These are phyloP conservation scores for Anoplopoma fimbria DNA, from an alignment of 2,113 vertebrate species.

Conservation along the genomic window DNA sequence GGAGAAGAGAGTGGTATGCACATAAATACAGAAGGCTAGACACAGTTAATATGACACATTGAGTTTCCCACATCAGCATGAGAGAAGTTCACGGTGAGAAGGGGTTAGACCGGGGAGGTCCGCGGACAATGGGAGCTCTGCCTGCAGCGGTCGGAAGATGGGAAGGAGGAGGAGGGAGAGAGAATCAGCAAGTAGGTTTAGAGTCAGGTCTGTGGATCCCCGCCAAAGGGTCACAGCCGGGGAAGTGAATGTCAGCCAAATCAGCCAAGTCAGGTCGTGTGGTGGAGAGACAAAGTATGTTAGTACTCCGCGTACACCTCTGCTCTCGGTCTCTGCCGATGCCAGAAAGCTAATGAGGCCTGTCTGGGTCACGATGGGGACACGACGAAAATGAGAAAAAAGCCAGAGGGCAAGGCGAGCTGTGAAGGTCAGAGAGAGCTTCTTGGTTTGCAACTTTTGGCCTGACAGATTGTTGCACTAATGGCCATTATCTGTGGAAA, in stretches of 20 bases:
- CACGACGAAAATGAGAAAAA: slow-evolving; percentile 56
- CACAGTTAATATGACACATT: slow-evolving; percentile 31
- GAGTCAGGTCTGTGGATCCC: slow-evolving; percentile 37
- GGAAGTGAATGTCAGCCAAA: slow-evolving; percentile 67
- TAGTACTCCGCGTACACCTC: slow-evolving; percentile 18
- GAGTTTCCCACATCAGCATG: slow-evolving; percentile 37
- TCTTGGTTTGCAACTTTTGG: slow-evolving; percentile 33
- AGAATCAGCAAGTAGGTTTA: slow-evolving; percentile 33
- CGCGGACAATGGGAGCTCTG: slow-evolving; percentile 9
- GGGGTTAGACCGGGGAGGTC: slow-evolving; percentile 13
- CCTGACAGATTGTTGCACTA: slow-evolving; percentile 64
- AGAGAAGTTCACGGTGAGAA: slow-evolving; percentile 18
- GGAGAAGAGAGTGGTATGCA: slow-evolving; percentile 6
- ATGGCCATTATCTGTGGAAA: slow-evolving; percentile 47
- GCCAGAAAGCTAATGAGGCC: slow-evolving; percentile 68
- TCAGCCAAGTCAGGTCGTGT: slow-evolving; percentile 18
- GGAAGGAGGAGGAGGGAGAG: not conserved
- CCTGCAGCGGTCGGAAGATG: slow-evolving; percentile 30
- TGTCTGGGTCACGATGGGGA: slow-evolving; percentile 64
- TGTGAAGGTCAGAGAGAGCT: slow-evolving; percentile 51
- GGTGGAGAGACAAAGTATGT: slow-evolving; percentile 31
- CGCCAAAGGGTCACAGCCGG: slow-evolving; percentile 54
- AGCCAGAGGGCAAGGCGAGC: slow-evolving; percentile 45
- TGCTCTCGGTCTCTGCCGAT: slow-evolving; percentile 30
- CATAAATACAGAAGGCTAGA: slow-evolving; percentile 21